Conservation (phyloP, 2,113 vertebrate species). For the Loxodonta africana region DNA sequence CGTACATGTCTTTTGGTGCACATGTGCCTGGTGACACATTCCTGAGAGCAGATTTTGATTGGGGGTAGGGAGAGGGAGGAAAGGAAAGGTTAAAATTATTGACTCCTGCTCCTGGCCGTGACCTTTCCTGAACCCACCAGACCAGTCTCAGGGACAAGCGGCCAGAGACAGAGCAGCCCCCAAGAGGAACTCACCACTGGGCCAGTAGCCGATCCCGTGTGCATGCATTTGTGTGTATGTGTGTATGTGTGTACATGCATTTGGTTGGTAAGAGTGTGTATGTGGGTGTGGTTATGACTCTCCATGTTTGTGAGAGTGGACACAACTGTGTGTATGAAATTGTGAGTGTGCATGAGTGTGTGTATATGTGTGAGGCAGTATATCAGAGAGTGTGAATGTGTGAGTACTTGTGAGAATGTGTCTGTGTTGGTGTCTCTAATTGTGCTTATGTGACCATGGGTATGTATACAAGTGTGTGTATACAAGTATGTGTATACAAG, state of each 20-base stretch:
- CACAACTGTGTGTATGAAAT: neutral
- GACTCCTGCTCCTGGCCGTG: neutral
- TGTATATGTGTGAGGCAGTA: neutral
- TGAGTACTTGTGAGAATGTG: neutral
- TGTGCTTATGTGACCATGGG: neutral
- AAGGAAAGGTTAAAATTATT: neutral
- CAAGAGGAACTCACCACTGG: neutral
- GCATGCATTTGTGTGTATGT: neutral
- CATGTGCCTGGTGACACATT: neutral
- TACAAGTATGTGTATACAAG: fast-evolving
- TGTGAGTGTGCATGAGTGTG: too few relatives aligned
- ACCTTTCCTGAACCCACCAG: neutral
- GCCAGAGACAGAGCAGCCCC: neutral
- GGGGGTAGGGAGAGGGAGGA: neutral
- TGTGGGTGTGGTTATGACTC: neutral
- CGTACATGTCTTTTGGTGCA: neutral
- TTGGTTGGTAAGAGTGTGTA: neutral
- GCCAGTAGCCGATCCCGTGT: neutral
- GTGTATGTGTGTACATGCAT: neutral
- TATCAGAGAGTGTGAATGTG: neutral
- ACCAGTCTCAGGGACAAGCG: neutral
- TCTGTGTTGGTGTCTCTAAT: neutral
- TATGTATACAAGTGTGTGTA: neutral
- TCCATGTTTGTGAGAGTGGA: neutral
- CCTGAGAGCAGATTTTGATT: neutral